These are phyloP conservation scores for Pinctada fucata DNA, from an alignment of 2,888 invertebrate genomes.

Conservation along the genomic window DNA sequence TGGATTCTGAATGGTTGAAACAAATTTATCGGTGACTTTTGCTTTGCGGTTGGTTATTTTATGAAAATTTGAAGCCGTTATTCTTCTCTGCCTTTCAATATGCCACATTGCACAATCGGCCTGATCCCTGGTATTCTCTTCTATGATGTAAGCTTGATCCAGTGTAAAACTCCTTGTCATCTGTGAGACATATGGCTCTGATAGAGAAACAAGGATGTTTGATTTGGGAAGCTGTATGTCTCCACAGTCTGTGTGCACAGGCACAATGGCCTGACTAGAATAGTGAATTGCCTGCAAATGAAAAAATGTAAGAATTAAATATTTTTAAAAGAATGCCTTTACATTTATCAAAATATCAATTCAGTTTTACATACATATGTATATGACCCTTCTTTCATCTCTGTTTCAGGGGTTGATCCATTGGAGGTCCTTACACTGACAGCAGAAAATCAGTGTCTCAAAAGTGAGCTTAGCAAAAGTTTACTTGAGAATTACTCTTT, in stretches of 20 bases:
- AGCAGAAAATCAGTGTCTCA: background rate
- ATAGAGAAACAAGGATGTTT: background rate
- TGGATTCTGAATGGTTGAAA: background rate
- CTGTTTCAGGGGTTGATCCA: background rate
- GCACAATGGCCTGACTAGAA: background rate
- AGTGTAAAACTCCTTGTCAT: background rate
- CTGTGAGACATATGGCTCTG: background rate
- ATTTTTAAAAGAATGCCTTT: too few relatives aligned
- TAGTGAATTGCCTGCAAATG: background rate
- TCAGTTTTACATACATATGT: background rate
- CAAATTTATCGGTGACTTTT: background rate
- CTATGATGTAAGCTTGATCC: background rate
- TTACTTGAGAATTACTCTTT: background rate
- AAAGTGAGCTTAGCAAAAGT: background rate
- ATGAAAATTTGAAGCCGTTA: slow-evolving; percentile 15
- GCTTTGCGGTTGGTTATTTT: slow-evolving; percentile 6
- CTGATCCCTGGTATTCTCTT: background rate
- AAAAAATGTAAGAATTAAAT: background rate
- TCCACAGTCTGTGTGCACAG: background rate
- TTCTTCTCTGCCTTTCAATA: slow-evolving; percentile 5
- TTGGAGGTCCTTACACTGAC: background rate
- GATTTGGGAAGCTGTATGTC: background rate
- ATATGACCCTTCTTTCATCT: background rate
- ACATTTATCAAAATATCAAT: too few relatives aligned
- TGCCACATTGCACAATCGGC: slow-evolving; percentile 2